These are phyloP conservation scores for Taurulus bubalis DNA, from an alignment of 2,113 vertebrate genomes.

Conservation along the genomic window DNA sequence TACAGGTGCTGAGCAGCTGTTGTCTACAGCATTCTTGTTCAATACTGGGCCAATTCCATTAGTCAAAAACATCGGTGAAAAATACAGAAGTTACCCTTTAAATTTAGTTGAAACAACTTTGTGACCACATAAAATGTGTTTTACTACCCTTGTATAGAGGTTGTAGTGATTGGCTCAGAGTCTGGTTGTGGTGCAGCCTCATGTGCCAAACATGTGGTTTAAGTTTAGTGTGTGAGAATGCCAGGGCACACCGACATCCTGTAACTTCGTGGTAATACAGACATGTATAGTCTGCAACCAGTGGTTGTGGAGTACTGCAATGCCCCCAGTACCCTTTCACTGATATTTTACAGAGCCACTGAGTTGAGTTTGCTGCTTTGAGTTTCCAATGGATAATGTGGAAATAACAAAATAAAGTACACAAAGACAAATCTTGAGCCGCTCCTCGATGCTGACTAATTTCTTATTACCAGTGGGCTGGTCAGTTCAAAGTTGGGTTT, in stretches of 20 bases:
- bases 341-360: background rate
- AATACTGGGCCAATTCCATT: too few species aligned
- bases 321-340: background rate
- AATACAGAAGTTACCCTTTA: background rate
- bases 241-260: constrained; percentile 31
- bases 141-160: constrained; percentile 24
- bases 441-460: background rate
- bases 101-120: constrained; percentile 1
- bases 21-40: background rate
- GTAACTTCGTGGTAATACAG: constrained; percentile 32
- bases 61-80: background rate
- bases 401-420: constrained; percentile 7
- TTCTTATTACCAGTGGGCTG: background rate
- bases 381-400: constrained; percentile 16
- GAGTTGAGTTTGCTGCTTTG: constrained; percentile 6
- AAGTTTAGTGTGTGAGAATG: constrained; percentile 41
- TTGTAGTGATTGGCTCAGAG: background rate
- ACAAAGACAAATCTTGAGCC: constrained; percentile 9
- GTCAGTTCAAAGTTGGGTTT: background rate
- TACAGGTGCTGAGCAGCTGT: background rate
- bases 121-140: constrained; percentile 11
- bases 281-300: background rate
- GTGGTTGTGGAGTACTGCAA: background rate
- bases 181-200: constrained; percentile 19
- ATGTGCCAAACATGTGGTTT: constrained; percentile 58